Evolutionary conservation across 1,140 invertebrate species (phyloP).

Genomic region (Amphibalanus amphitrite): DNA sequence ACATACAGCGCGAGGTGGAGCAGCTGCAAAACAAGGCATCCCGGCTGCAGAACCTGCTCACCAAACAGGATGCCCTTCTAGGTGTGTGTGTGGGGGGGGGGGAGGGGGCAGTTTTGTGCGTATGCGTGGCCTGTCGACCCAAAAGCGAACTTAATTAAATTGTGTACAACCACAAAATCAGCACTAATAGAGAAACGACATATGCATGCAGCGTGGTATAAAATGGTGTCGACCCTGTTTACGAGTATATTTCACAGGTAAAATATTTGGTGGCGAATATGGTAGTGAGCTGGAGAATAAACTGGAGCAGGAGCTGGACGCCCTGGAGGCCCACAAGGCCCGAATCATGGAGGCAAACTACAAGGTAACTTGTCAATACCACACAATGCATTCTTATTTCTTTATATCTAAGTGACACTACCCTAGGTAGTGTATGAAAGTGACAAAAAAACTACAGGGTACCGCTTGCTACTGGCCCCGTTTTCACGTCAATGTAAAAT

Average conservation of each 20-base stretch:
- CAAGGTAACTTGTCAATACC: slow-evolving; percentile 23
- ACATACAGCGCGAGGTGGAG: slow-evolving; percentile 27
- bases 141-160: too few species aligned
- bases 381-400: too few species aligned
- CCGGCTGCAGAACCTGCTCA: slow-evolving; percentile 32
- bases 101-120: too few species aligned
- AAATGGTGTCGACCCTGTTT: slow-evolving; percentile 6
- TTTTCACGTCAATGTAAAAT: too few species aligned
- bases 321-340: slow-evolving; percentile 33
- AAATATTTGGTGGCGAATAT: slow-evolving; percentile 35
- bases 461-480: too few species aligned
- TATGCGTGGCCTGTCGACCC: too few species aligned
- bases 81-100: too few species aligned
- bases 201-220: neutral
- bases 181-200: too few species aligned
- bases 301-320: slow-evolving; percentile 35
- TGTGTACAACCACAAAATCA: too few species aligned
- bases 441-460: too few species aligned
- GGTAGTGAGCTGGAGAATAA: slow-evolving; percentile 34
- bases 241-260: slow-evolving; percentile 27
- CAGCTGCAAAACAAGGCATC: slow-evolving; percentile 28
- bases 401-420: too few species aligned
- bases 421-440: too few species aligned
- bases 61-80: slow-evolving; percentile 35
- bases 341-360: slow-evolving; percentile 33